Percentiles rank a stretch among this genome's conserved stretches.
phyloP scores from a whole-genome alignment of 1,140 invertebrate genomes.

The Neoseiulus cucumeris region DNA sequence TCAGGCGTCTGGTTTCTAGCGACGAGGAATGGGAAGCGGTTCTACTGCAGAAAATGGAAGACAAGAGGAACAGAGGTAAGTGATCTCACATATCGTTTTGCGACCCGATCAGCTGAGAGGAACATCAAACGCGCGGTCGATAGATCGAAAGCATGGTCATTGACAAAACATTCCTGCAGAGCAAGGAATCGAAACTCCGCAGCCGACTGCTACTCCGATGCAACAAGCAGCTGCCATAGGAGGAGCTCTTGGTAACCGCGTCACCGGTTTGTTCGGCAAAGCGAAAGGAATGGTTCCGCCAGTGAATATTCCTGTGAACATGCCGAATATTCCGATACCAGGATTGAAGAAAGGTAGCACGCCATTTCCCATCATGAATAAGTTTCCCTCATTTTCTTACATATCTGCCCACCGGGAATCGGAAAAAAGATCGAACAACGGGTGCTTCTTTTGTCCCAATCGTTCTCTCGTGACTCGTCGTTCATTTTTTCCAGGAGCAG shows the following conservation, averaged over 20 bases:
- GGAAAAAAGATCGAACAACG: too few species aligned
- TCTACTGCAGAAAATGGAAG: constrained; percentile 9
- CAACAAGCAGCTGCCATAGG: constrained; percentile 2
- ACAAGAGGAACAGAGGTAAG: background rate
- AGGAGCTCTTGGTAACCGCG: background rate
- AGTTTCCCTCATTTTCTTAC: too few species aligned
- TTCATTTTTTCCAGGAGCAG: too few species aligned
- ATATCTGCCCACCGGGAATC: too few species aligned
- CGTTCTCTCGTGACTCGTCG: too few species aligned
- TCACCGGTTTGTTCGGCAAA: background rate
- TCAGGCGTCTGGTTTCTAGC: background rate
- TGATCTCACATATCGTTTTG: background rate
- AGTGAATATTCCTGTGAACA: background rate
- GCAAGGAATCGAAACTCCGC: background rate
- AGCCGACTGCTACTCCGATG: background rate
- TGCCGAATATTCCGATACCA: constrained; percentile 8
- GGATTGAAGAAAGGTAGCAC: background rate
- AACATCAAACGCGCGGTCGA: background rate
- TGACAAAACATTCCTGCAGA: background rate
- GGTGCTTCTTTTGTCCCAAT: too few species aligned
- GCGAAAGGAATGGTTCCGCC: constrained; percentile 6
- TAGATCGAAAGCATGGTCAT: background rate
- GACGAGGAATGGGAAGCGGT: constrained; percentile 8
- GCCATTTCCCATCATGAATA: too few species aligned
- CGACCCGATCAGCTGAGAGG: background rate